Conservation (phyloP, 2,797 vertebrate genomes). For the Spondyliosoma cantharus region DNA sequence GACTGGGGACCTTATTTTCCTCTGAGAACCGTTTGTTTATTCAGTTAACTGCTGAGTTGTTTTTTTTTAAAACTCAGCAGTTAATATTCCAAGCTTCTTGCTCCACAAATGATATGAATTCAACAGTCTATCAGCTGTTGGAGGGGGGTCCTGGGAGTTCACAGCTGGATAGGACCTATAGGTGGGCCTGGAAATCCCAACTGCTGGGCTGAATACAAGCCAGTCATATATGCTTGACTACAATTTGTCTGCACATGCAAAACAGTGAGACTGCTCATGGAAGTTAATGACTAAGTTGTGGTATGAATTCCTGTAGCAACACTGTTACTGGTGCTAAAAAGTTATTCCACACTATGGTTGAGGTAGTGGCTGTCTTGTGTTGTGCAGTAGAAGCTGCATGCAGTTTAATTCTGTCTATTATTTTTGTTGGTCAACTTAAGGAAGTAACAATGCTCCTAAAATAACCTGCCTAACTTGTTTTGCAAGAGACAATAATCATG, state of each 20-base stretch:
- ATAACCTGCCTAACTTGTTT: constrained; percentile 40
- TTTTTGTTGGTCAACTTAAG: neutral
- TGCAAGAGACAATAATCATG: neutral
- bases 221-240: neutral
- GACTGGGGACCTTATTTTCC: too few relatives aligned
- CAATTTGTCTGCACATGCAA: neutral
- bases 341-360: neutral
- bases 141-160: neutral
- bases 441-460: neutral
- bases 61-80: too few relatives aligned
- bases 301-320: neutral
- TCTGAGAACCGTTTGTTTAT: too few relatives aligned
- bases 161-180: neutral
- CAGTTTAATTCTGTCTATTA: neutral
- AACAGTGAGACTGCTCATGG: neutral
- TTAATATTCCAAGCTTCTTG: neutral
- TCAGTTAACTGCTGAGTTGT: too few relatives aligned
- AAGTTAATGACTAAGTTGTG: neutral
- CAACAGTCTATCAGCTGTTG: neutral
- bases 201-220: neutral
- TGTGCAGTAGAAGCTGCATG: neutral
- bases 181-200: neutral
- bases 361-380: neutral
- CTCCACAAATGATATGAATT: neutral
- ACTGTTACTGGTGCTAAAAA: neutral